These are phyloP conservation scores for Threskiornis aethiopicus DNA, from an alignment of 2,797 vertebrate genomes.

Conservation along the genomic window DNA sequence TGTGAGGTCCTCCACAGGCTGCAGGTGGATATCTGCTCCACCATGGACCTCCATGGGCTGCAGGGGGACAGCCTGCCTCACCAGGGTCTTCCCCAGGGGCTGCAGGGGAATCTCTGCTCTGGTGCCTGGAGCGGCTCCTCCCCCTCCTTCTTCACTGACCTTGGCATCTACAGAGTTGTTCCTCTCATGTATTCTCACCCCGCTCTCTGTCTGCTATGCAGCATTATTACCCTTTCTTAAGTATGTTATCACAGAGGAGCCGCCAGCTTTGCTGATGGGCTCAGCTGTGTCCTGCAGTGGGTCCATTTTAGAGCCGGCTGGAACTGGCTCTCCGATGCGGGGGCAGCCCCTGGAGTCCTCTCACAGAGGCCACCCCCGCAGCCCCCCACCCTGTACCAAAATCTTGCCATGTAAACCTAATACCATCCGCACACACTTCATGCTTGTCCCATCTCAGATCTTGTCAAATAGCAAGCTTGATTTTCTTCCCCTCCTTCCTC, in stretches of 20 bases:
- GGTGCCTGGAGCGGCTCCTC: neutral
- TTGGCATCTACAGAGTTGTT: neutral
- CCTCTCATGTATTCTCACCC: neutral
- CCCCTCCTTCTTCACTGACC: neutral
- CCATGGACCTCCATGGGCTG: neutral
- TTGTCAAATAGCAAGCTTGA: neutral
- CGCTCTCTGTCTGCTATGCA: neutral
- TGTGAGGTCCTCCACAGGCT: neutral
- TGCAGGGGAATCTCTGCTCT: neutral
- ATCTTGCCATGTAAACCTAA: neutral
- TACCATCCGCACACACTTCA: neutral
- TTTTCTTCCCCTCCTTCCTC: neutral
- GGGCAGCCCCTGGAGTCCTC: neutral
- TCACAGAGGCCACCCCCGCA: neutral
- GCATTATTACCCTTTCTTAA: neutral
- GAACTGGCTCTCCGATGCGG: rapidly evolving
- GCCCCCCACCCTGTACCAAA: neutral
- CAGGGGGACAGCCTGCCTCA: neutral
- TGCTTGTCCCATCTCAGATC: neutral
- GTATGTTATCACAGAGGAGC: neutral
- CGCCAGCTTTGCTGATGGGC: neutral
- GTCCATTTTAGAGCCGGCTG: neutral
- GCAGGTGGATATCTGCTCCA: neutral
- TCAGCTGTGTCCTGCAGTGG: neutral
- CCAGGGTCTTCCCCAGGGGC: neutral